Percentiles rank a stretch among this genome's conserved stretches.
phyloP scores from a whole-genome alignment of 2,888 invertebrate species.

The Synanthedon formicaeformis region DNA sequence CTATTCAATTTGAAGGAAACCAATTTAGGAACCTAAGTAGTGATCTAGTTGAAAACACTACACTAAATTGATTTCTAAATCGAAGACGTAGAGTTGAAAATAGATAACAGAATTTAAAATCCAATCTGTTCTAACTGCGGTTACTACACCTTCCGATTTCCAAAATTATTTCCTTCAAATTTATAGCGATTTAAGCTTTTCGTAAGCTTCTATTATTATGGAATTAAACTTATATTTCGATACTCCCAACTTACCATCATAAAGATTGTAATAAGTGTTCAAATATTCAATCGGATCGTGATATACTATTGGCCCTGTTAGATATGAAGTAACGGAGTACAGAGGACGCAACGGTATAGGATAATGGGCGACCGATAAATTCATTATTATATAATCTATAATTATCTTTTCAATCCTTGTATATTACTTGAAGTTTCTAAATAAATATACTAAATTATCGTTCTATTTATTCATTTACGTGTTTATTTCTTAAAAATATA shows the following conservation, averaged over 20 bases:
- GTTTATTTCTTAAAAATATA: not conserved
- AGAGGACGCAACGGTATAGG: conserved; percentile 21
- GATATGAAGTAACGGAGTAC: conserved; percentile 40
- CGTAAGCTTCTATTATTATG: too few species aligned
- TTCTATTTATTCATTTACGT: not conserved
- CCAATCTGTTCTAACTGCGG: too few species aligned
- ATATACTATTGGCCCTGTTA: conserved; percentile 32
- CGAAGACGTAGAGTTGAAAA: too few species aligned
- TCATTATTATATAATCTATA: conserved; percentile 28
- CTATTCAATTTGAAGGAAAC: too few species aligned
- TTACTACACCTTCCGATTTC: too few species aligned
- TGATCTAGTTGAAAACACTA: too few species aligned
- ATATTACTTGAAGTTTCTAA: conserved; percentile 1
- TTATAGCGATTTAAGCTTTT: too few species aligned
- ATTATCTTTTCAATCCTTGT: conserved; percentile 25
- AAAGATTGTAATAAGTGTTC: conserved; percentile 40
- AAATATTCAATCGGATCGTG: conserved; percentile 42
- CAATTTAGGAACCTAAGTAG: too few species aligned
- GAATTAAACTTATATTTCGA: too few species aligned
- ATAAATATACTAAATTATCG: not conserved
- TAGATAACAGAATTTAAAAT: too few species aligned
- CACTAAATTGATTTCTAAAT: too few species aligned
- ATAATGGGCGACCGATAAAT: conserved; percentile 33
- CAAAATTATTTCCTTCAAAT: too few species aligned
- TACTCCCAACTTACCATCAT: conserved; percentile 44